Conservation (phyloP, 2,888 invertebrate genomes). For the Synanthedon vespiformis region DNA sequence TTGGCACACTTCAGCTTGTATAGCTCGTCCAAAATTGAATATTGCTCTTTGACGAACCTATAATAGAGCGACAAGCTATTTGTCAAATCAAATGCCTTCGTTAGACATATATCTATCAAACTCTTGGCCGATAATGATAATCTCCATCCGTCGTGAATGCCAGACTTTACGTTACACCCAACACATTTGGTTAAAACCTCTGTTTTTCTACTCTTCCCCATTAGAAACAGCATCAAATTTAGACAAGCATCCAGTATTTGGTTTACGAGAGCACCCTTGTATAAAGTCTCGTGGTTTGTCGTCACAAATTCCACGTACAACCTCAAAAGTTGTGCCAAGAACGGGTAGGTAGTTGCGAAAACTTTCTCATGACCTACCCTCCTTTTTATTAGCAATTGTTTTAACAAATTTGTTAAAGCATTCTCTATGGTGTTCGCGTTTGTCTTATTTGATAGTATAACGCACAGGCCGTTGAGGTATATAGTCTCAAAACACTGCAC, state of each 20-base stretch:
- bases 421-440: constrained; percentile 19
- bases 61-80: constrained; percentile 18
- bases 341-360: constrained; percentile 36
- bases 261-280: constrained; percentile 13
- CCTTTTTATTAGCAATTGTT: constrained; percentile 30
- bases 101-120: constrained; percentile 23
- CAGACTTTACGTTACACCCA: constrained; percentile 33
- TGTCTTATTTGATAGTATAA: constrained; percentile 24
- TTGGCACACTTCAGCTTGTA: constrained; percentile 31
- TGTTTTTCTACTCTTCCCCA: constrained; percentile 22
- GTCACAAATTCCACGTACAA: constrained; percentile 34
- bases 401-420: constrained; percentile 25
- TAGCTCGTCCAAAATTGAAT: constrained; percentile 27
- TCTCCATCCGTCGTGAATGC: constrained; percentile 43
- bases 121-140: constrained; percentile 37
- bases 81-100: constrained; percentile 18
- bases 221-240: constrained; percentile 29
- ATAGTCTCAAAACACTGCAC: constrained; percentile 44
- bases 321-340: constrained; percentile 36
- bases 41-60: constrained; percentile 26
- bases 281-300: constrained; percentile 11
- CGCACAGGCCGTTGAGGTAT: constrained; percentile 34
- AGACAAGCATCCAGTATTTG: constrained; percentile 25
- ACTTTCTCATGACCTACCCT: constrained; percentile 29
- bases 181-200: constrained; percentile 47